These are phyloP conservation scores for Parapsyche elsis DNA, from an alignment of 1,140 invertebrate genomes.

Conservation along the genomic window DNA sequence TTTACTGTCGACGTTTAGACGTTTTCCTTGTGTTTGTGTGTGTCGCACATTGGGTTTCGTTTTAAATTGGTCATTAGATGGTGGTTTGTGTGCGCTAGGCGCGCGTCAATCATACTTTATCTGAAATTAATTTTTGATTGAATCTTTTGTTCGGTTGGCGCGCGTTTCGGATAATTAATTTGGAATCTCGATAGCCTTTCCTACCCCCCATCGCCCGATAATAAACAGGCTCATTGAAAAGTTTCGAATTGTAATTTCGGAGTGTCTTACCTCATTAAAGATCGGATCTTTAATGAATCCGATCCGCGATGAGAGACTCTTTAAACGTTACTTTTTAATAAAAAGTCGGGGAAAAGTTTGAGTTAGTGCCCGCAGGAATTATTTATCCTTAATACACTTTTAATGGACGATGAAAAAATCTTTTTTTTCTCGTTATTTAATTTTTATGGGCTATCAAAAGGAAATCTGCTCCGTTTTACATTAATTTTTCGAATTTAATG, in stretches of 20 bases:
- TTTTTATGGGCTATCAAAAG: constrained; percentile 14
- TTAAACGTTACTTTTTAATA: not conserved
- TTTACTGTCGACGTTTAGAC: too few relatives aligned
- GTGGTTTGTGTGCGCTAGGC: not conserved
- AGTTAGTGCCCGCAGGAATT: not conserved
- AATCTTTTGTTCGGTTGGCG: not conserved
- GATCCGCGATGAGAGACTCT: not conserved
- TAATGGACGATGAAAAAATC: constrained; percentile 25
- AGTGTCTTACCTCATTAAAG: constrained; percentile 20
- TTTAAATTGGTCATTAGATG: constrained; percentile 23
- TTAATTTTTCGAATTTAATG: not conserved
- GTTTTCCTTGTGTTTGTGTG: not conserved
- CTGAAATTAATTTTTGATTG: not conserved
- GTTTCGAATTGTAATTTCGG: constrained; percentile 23
- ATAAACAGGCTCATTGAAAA: not conserved
- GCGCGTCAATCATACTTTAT: constrained; percentile 22
- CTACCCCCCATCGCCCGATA: not conserved
- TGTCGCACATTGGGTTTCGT: not conserved
- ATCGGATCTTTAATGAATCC: constrained; percentile 31
- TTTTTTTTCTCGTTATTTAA: not conserved
- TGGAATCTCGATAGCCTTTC: too few relatives aligned
- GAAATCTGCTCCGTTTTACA: not conserved
- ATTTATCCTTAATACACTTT: constrained; percentile 32
- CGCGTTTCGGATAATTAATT: not conserved
- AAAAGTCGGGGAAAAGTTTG: not conserved